These are phyloP conservation scores for Caenorhabditis virilis DNA, from an alignment of 2,888 invertebrate genomes.

Conservation along the genomic window DNA sequence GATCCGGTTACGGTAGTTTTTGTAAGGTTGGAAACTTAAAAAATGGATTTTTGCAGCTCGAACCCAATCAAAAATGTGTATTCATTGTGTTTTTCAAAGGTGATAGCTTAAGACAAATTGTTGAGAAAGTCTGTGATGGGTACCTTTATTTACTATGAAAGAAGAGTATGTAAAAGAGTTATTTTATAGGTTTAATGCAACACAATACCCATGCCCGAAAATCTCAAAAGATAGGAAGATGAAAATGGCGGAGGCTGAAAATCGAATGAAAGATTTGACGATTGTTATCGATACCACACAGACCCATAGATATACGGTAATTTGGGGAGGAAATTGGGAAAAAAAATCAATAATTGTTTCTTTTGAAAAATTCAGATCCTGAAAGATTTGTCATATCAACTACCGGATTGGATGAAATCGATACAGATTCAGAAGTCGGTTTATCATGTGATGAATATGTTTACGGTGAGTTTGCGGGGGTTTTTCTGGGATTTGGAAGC, in stretches of 20 bases:
- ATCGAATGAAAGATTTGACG: slow-evolving; percentile 92
- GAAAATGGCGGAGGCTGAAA: slow-evolving; percentile 96
- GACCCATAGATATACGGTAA: slow-evolving; percentile 56
- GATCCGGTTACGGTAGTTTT: slow-evolving; percentile 85
- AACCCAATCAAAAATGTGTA: slow-evolving; percentile 78
- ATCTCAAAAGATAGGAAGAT: slow-evolving; percentile 91
- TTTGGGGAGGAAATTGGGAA: background rate
- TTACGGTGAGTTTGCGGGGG: too few relatives aligned
- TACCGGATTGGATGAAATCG: slow-evolving; percentile 93
- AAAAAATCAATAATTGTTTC: background rate
- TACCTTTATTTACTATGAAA: slow-evolving; percentile 62
- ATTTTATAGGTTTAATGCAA: slow-evolving; percentile 82
- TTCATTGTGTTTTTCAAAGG: slow-evolving; percentile 83
- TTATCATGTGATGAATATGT: slow-evolving; percentile 94
- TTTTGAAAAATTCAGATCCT: slow-evolving; percentile 73
- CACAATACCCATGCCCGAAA: slow-evolving; percentile 95
- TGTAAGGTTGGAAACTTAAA: slow-evolving; percentile 39
- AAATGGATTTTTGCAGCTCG: slow-evolving; percentile 33
- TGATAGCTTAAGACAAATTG: slow-evolving; percentile 91
- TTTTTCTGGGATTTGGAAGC: too few relatives aligned
- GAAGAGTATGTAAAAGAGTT: too few relatives aligned
- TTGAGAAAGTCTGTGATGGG: slow-evolving; percentile 98
- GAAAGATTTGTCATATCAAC: slow-evolving; percentile 95
- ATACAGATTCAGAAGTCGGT: slow-evolving; percentile 98
- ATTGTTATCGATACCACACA: slow-evolving; percentile 72